These are phyloP conservation scores for Willisornis vidua DNA, from an alignment of 2,113 vertebrate species.

Conservation along the genomic window DNA sequence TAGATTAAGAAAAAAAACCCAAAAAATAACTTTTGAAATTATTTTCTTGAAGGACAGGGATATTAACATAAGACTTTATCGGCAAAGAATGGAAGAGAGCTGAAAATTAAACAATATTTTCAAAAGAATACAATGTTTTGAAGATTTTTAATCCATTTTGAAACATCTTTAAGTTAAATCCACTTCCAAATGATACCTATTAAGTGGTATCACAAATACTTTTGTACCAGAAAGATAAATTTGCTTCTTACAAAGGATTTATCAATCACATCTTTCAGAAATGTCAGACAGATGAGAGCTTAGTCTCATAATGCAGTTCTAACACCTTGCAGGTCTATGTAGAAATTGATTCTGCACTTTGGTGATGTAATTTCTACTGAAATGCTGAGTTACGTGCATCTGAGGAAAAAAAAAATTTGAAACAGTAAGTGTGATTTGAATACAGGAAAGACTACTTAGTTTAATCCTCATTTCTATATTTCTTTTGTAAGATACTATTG, in stretches of 20 bases:
- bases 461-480: neutral
- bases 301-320: neutral
- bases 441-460: neutral
- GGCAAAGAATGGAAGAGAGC: neutral
- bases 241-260: slow-evolving; percentile 15
- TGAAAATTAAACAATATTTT: slow-evolving; percentile 42
- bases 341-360: slow-evolving; percentile 4
- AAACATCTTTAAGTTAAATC: slow-evolving; percentile 26
- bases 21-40: neutral
- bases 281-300: neutral
- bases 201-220: neutral
- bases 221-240: slow-evolving; percentile 11
- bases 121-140: slow-evolving; percentile 7
- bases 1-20: neutral
- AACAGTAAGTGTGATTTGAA: neutral
- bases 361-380: neutral
- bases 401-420: neutral
- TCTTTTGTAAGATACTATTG: neutral
- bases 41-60: neutral
- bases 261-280: slow-evolving; percentile 31
- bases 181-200: neutral
- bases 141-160: slow-evolving; percentile 27
- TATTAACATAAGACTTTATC: slow-evolving; percentile 10
- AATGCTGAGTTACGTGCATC: neutral
- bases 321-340: neutral